Evolutionary conservation across 2,797 vertebrate species (phyloP).

Genomic region (Hipposideros larvatus): DNA sequence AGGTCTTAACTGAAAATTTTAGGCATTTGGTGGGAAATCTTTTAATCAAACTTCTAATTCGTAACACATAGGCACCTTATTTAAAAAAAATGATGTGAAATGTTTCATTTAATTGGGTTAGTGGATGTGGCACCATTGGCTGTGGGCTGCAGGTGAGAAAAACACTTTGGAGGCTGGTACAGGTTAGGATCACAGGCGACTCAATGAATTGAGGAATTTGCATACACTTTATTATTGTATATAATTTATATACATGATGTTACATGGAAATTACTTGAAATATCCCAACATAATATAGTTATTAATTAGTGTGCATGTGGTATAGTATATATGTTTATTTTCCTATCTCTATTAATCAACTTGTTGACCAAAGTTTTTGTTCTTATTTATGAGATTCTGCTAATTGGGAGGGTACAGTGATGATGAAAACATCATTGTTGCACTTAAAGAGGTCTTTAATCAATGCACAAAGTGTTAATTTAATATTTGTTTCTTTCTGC

Average conservation of each 20-base stretch:
- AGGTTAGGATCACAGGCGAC: neutral
- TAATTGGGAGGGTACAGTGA: neutral
- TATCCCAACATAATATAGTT: neutral
- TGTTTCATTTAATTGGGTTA: constrained; percentile 8
- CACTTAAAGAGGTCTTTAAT: neutral
- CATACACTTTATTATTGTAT: neutral
- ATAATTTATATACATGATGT: neutral
- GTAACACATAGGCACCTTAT: neutral
- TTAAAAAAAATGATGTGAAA: constrained; percentile 39
- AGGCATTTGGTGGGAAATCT: neutral
- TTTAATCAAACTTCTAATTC: neutral
- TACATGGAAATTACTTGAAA: neutral
- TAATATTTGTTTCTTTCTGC: neutral
- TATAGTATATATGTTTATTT: neutral
- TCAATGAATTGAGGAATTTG: neutral
- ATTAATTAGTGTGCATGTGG: neutral
- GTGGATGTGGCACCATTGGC: neutral
- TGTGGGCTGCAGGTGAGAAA: neutral
- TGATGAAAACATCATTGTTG: neutral
- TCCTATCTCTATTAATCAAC: neutral
- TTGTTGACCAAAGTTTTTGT: neutral
- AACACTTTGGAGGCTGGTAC: neutral
- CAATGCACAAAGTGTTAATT: neutral
- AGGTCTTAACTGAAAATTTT: constrained; percentile 1
- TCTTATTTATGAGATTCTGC: constrained; percentile 20